Evolutionary conservation across 2,888 invertebrate genomes (phyloP).

Genomic region (Mesorhabditis belari): DNA sequence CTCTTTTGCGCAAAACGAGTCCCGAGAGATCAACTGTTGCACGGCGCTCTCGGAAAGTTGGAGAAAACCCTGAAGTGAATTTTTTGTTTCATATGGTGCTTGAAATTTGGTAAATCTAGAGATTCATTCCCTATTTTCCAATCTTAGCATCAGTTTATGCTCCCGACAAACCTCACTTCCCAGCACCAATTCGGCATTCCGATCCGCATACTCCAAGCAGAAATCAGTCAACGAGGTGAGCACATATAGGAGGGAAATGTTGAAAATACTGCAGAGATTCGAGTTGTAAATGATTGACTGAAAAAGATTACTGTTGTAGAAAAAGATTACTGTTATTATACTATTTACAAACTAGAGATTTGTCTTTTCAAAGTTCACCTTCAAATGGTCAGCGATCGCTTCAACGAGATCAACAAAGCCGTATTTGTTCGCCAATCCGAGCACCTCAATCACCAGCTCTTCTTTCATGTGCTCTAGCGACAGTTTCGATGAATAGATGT

Average conservation of each 20-base stretch:
- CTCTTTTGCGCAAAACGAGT: conserved; percentile 93
- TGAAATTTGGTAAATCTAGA: neutral
- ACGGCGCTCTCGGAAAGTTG: conserved; percentile 63
- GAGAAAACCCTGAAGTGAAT: conserved; percentile 26
- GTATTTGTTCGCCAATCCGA: conserved; percentile 88
- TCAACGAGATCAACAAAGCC: conserved; percentile 84
- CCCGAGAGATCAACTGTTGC: conserved; percentile 75
- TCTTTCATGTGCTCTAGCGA: conserved; percentile 60
- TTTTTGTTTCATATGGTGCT: neutral
- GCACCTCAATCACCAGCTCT: conserved; percentile 61
- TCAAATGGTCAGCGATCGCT: conserved; percentile 84
- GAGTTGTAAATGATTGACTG: conserved; percentile 72
- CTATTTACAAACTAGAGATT: no score
- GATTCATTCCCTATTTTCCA: no score
- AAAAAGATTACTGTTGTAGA: neutral
- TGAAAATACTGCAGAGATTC: conserved; percentile 89
- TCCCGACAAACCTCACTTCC: conserved; percentile 69
- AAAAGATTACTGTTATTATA: no score
- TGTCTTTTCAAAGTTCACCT: conserved; percentile 54
- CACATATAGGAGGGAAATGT: conserved; percentile 73
- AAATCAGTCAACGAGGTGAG: conserved; percentile 65
- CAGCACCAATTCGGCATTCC: conserved; percentile 76
- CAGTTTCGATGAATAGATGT: conserved; percentile 79
- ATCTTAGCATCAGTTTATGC: no score
- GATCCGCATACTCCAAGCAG: conserved; percentile 83